Percentiles rank a stretch among this genome's conserved stretches.
phyloP scores from a whole-genome alignment of 1,140 invertebrate species.

The Hyphantria cunea region DNA sequence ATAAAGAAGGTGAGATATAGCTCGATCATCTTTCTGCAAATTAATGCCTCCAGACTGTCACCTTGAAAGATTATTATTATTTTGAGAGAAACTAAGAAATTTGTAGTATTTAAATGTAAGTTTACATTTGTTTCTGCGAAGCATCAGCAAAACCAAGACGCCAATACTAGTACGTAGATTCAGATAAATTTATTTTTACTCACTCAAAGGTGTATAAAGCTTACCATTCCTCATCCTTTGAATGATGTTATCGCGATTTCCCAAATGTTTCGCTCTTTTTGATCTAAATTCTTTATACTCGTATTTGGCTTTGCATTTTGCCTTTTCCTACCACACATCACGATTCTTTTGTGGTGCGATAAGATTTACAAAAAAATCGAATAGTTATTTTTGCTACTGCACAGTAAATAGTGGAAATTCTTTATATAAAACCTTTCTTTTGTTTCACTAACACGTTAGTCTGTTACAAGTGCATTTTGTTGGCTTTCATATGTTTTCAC shows the following conservation, averaged over 20 bases:
- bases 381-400: conserved; percentile 46
- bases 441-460: neutral
- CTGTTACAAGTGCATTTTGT: neutral
- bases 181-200: conserved; percentile 43
- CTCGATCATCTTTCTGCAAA: too few species aligned
- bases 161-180: neutral
- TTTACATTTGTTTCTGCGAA: conserved; percentile 14
- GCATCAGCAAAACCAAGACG: neutral
- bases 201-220: conserved; percentile 66
- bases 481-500: neutral
- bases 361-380: conserved; percentile 55
- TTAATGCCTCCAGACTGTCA: too few species aligned
- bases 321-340: conserved; percentile 63
- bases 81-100: too few species aligned
- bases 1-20: too few species aligned
- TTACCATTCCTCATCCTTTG: conserved; percentile 68
- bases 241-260: conserved; percentile 73
- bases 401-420: conserved; percentile 35
- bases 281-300: conserved; percentile 72
- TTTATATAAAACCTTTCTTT: conserved; percentile 5
- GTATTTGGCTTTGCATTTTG: conserved; percentile 57
- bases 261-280: conserved; percentile 72
- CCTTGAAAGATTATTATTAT: too few species aligned
- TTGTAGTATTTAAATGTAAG: too few species aligned
- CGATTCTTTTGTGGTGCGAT: conserved; percentile 66